A percentile compares a stretch with the other conserved stretches of the same genome.
Evolutionary conservation across 1,140 invertebrate species (phyloP).

Genomic region (Coptotermes formosanus): DNA sequence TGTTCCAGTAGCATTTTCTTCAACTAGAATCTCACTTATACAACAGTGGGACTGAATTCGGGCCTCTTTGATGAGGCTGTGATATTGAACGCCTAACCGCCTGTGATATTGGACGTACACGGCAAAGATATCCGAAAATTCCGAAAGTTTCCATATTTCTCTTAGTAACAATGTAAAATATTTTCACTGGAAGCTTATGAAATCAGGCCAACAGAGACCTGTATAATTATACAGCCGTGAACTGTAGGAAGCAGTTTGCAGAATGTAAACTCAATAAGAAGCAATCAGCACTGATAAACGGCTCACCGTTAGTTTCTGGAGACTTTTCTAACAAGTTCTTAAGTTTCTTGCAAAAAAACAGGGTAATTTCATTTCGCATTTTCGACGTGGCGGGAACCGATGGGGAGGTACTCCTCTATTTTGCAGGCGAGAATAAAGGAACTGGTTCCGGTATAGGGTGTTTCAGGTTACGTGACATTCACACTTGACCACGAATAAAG

Average conservation of each 20-base stretch:
- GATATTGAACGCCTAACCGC: too few relatives aligned
- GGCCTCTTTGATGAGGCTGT: too few relatives aligned
- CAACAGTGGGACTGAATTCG: too few relatives aligned
- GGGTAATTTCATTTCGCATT: not conserved
- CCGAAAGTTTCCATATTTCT: too few relatives aligned
- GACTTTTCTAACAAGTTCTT: not conserved
- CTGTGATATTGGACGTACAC: too few relatives aligned
- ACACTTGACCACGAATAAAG: too few relatives aligned
- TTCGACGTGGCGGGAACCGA: not conserved
- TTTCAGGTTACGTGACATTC: not conserved
- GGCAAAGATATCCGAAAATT: too few relatives aligned
- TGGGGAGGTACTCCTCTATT: not conserved
- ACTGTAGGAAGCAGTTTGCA: not conserved
- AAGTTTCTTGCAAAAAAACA: not conserved
- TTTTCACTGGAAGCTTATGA: not conserved
- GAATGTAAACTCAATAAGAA: constrained; percentile 2
- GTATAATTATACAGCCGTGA: not conserved
- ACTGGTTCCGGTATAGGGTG: not conserved
- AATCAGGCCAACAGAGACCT: not conserved
- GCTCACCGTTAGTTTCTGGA: not conserved
- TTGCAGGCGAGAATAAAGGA: not conserved
- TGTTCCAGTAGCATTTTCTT: too few relatives aligned
- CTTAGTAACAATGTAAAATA: too few relatives aligned
- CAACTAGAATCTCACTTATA: too few relatives aligned
- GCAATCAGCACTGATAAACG: constrained; percentile 11